Evolutionary conservation across 2,888 invertebrate species (phyloP).

Genomic region (Charanyca ferruginea): DNA sequence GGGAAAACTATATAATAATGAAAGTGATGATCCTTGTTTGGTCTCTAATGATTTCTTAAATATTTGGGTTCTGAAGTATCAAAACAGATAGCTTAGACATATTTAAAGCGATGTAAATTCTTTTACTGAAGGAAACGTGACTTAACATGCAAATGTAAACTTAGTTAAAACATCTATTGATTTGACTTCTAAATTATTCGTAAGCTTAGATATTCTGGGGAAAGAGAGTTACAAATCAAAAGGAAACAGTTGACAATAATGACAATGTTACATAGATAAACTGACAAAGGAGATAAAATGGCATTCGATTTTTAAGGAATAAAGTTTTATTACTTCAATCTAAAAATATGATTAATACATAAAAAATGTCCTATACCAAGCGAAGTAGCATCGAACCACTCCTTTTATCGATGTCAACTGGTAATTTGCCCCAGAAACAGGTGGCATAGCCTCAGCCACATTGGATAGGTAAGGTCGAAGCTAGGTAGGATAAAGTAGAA

Average conservation of each 20-base stretch:
- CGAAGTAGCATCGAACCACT: too few relatives aligned
- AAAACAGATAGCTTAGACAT: background rate
- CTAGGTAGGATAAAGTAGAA: too few relatives aligned
- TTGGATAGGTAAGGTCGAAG: too few relatives aligned
- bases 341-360: too few relatives aligned
- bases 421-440: too few relatives aligned
- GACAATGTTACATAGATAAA: too few relatives aligned
- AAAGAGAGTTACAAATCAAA: constrained; percentile 12
- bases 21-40: background rate
- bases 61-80: too few relatives aligned
- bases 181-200: constrained; percentile 26
- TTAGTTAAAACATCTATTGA: constrained; percentile 11
- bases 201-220: background rate
- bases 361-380: too few relatives aligned
- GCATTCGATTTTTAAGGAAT: background rate
- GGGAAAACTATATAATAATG: background rate
- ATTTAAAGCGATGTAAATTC: constrained; percentile 4
- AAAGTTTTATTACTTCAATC: background rate
- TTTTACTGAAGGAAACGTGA: constrained; percentile 8
- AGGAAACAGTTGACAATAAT: constrained; percentile 4
- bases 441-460: too few relatives aligned
- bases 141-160: constrained; percentile 2
- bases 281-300: background rate
- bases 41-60: background rate
- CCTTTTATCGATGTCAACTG: too few relatives aligned